These are phyloP conservation scores for Ictidomys tridecemlineatus DNA, from an alignment of 2,113 vertebrate genomes.

Conservation along the genomic window DNA sequence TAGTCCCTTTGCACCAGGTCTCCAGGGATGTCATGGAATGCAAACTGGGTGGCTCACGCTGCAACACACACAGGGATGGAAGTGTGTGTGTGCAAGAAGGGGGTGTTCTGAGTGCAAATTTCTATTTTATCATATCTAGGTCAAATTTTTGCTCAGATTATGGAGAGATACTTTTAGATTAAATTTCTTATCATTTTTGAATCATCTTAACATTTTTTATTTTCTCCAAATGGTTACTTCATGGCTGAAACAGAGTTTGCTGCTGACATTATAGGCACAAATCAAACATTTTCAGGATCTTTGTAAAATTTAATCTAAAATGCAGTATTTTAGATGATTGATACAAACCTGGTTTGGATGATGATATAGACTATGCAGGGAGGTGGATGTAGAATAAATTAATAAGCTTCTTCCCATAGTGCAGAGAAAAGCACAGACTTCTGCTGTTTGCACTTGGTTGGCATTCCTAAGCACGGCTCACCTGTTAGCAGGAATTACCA, in stretches of 20 bases:
- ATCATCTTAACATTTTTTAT: neutral
- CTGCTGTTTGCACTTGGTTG: neutral
- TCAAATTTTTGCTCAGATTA: neutral
- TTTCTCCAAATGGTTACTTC: neutral
- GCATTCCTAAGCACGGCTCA: neutral
- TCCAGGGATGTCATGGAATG: neutral
- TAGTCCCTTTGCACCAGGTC: rapidly evolving
- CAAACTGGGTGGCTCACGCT: neutral
- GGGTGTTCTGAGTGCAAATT: neutral
- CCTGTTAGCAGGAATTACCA: neutral
- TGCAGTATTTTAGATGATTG: neutral
- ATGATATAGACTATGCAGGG: neutral
- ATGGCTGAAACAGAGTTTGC: neutral
- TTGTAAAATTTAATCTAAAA: neutral
- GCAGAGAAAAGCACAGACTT: neutral
- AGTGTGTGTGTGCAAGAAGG: neutral
- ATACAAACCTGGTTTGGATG: neutral
- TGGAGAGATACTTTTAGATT: neutral
- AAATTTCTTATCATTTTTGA: neutral
- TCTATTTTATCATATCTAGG: neutral
- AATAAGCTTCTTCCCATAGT: neutral
- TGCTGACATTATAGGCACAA: neutral
- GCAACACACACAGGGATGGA: too few species aligned
- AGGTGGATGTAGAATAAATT: neutral
- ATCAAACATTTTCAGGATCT: neutral